Base-by-base conservation (phyloP, 1,140 invertebrate species). In the Epicauta chinensis region DNA sequence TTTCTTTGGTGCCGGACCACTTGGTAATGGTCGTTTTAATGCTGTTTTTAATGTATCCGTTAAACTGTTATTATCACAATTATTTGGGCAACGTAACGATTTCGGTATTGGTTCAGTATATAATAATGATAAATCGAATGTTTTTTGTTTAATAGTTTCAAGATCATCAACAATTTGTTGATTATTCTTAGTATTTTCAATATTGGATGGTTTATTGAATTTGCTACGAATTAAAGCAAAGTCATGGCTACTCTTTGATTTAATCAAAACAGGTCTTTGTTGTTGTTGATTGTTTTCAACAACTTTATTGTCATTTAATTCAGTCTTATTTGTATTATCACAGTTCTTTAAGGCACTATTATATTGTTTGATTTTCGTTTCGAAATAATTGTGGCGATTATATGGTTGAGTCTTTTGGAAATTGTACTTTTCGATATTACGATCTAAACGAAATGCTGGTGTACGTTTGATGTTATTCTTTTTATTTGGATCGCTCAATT, bases 1-100 rank as follows among this genome's bases (percentile, higher is more conserved):
- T 64, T 87, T 87, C 58, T 80, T 78, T 1, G 84, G 84, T 23
- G 83, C 80, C 6, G 83, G 81, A 2, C 83, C 83, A 12, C 63
- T 29, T 0, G 83, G 83, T 48, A 86, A 63, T 1, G 81, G 81
- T 54, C 80, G 73, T 59, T 77, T 79, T 16, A 83, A 65, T 23
- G 79, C 80, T 38, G 75, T 75, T 59, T 79, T 81, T 16, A 83
- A 64, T 9, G 78, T 81, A 51, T 80, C 77, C 2, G 76, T 78
- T 49, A 63, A 34, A 11, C 2, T 11, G 16, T 56, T 23, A 36
- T n/a, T 46, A 35, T 64, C 61, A 11, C 61, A 3, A 23, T 23
- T 23, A 23, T 5, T 7, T 23, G 4, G 23, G 7, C 23, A 5
- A 66, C 49, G 68, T 69, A 62, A 47, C 67, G 50, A 38, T 58